These are phyloP conservation scores for Trissolcus japonicus DNA, from an alignment of 2,888 invertebrate species.

Conservation along the genomic window DNA sequence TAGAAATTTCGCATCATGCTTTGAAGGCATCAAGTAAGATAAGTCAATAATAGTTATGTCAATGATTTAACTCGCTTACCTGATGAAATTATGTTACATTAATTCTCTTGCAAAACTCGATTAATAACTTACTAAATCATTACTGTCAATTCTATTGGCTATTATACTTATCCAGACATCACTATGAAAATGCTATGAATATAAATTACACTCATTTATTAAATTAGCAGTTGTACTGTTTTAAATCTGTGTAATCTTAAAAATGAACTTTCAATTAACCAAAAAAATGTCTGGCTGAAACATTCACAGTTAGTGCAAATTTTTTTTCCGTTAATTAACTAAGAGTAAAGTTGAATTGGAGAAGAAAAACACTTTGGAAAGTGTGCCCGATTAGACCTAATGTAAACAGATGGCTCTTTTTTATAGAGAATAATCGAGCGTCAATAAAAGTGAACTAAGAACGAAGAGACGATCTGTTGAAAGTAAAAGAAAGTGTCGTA, in stretches of 20 bases:
- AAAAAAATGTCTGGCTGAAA: too few relatives aligned
- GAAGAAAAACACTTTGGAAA: too few relatives aligned
- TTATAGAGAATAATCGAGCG: constrained; percentile 21
- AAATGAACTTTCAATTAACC: too few relatives aligned
- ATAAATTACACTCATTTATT: too few relatives aligned
- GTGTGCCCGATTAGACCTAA: background rate
- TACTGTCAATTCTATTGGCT: constrained; percentile 9
- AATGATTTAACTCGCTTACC: constrained; percentile 31
- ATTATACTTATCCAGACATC: too few relatives aligned
- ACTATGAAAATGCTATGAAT: too few relatives aligned
- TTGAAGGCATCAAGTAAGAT: constrained; percentile 13
- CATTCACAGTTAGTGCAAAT: too few relatives aligned
- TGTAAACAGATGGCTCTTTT: background rate
- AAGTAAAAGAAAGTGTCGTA: constrained; percentile 10
- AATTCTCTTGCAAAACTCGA: constrained; percentile 28
- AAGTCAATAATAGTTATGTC: constrained; percentile 38
- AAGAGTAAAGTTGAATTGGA: too few relatives aligned
- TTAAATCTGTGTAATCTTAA: too few relatives aligned
- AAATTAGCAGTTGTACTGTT: too few relatives aligned
- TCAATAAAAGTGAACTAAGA: constrained; percentile 21
- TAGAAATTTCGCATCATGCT: too few relatives aligned
- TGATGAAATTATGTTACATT: constrained; percentile 23
- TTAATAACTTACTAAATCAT: constrained; percentile 42
- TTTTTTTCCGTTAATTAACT: too few relatives aligned
- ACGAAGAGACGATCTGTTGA: constrained; percentile 17